Base-by-base conservation (phyloP, 2,888 invertebrate genomes). In the Trissolcus japonicus region DNA sequence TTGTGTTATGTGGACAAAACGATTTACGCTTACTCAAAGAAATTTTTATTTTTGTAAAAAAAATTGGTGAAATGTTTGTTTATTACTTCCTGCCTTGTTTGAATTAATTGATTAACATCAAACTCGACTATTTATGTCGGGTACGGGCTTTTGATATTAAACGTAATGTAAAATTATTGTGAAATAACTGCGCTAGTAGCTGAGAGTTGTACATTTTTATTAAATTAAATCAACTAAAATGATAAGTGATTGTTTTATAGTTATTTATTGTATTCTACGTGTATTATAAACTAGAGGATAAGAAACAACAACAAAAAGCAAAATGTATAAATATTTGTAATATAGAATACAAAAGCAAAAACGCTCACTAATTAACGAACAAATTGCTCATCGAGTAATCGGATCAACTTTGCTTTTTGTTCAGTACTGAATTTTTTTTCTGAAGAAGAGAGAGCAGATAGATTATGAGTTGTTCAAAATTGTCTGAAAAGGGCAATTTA, bases 201-300 rank as follows among this genome's bases (percentile, higher is more conserved):
- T 19, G 41, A 68, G 14, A 60, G 35, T 76, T 82, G 81, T 83
- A 82, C 78, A 82, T 82, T 83, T 79, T 74, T 79, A 78, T 80
- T 81, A 72, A 17, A 67, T 73, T 67, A 66, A 40, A 69, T 43
- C 6, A 53, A 46, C 60, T 66, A 71, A 72, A 43, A 35, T 29
- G 51, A 29, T 53, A 76, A 75, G 76, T 79, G 78, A 82, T 80
- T 77, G 69, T 82, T 83, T 82, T 79, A 75, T 82, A 83, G 80
- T 79, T 81, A 82, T 81, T 82, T 82, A 83, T 83, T 83, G 35
- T 35, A 35, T 11, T 79, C 73, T 79, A 75, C 76, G 76, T 68
- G 40, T 55, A 53, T 35, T 11, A 43, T 68, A 68, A 35, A 9
- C 41, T 68, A 21, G 46, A 60, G 4, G 4, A 60, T 13, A 41